Evolutionary conservation across 2,797 vertebrate species (phyloP).

Genomic region (Cossypha dichroa): DNA sequence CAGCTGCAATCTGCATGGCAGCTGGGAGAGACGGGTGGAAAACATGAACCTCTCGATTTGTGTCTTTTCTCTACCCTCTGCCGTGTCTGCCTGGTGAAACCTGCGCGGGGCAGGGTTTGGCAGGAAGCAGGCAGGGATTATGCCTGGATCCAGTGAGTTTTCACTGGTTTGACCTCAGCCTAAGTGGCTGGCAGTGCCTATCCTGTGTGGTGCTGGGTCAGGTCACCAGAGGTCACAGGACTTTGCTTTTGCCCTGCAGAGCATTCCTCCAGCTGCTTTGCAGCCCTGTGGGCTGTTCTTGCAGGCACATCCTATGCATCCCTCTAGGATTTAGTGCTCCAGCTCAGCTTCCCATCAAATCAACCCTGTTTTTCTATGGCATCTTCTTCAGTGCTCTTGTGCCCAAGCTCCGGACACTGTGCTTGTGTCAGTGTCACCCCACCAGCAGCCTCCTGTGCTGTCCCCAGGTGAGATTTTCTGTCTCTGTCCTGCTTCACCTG

Average conservation of each 20-base stretch:
- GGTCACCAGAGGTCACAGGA: not conserved
- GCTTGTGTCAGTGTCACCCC: not conserved
- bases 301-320: not conserved
- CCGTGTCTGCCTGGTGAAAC: not conserved
- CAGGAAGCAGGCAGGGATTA: not conserved
- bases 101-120: not conserved
- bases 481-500: not conserved
- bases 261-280: not conserved
- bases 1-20: constrained; percentile 40
- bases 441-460: rapidly evolving
- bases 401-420: not conserved
- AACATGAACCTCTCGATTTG: not conserved
- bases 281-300: not conserved
- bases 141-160: not conserved
- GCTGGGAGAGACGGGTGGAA: constrained; percentile 7
- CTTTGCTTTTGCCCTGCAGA: not conserved
- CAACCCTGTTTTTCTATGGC: not conserved
- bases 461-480: not conserved
- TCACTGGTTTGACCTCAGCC: not conserved
- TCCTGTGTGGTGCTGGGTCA: rapidly evolving
- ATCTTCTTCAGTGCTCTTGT: not conserved
- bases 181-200: rapidly evolving
- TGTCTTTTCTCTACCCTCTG: not conserved
- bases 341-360: not conserved
- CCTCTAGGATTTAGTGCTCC: not conserved